Evolutionary conservation across 2,888 invertebrate species (phyloP), one percentile per base, ranked within the genome.

Genomic region (Epicampocera succincta): DNA sequence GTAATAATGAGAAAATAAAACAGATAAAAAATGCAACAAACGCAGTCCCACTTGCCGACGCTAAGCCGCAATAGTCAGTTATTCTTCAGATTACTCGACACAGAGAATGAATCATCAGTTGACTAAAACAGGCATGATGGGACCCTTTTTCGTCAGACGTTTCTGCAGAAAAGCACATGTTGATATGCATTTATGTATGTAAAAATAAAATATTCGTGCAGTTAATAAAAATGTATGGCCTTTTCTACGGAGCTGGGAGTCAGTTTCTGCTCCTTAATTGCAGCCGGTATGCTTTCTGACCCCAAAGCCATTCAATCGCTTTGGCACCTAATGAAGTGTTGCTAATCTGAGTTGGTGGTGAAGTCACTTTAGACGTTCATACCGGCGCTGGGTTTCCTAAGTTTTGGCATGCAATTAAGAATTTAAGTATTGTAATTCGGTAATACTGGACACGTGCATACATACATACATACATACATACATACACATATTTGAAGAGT

Each of bases 261-360:
- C n/a, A 2, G 33, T 46, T 21, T 40, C 21, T 15, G 38, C 12
- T 33, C 15, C 17, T 74, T 74, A 48, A 56, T 25, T 50, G 29
- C 8, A 19, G 17, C 3, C 1, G 46, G 6, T 15, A 25, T 44
- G 13, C 56, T 21, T 17, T 56, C 56, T 48, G 56, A 56, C 56
- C 38, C 40, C 21, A 15, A 56, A 65, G 56, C 50, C 48, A 46
- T 56, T 40, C 15, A 56, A 17, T 38, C 44, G 33, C 17, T 69
- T 52, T 25, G 60, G 56, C 66, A 63, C 38, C 61, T 76, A 76
- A 81, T 76, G 61, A 76, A 68, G 72, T 76, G 76, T 81, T 58
- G 68, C 63, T 76, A 69, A 76, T 73, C 68, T 54, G 48, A 68
- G 63, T 68, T 33, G 8, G 3, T 33, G 76, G 73, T 76, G 68